Conservation (phyloP, 2,888 invertebrate genomes). For the Drosophila macrospina region DNA sequence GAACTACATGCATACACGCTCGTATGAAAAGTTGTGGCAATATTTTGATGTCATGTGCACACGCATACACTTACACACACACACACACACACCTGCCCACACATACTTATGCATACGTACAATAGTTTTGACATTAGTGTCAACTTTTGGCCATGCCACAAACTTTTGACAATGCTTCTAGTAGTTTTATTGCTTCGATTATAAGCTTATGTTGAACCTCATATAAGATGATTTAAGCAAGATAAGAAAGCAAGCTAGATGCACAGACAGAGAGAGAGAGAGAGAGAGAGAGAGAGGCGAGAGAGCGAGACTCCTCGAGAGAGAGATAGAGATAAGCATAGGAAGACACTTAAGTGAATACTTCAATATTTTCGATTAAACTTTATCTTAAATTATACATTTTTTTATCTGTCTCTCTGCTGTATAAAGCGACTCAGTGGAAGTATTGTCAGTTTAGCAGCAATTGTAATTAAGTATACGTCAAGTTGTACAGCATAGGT, state of each 20-base stretch:
- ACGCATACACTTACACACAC: constrained; percentile 5
- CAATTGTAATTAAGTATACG: constrained; percentile 61
- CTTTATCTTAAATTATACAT: no score
- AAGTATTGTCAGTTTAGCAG: background rate
- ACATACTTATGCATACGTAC: background rate
- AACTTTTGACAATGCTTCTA: constrained; percentile 15
- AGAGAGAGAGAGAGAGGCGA: no score
- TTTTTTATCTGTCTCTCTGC: background rate
- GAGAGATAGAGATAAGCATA: no score
- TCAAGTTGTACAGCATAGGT: constrained; percentile 21
- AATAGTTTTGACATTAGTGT: constrained; percentile 4
- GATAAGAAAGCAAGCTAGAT: background rate
- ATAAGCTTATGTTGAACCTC: constrained; percentile 1
- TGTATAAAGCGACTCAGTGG: no score
- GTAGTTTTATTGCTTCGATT: constrained; percentile 14
- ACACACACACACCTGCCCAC: background rate
- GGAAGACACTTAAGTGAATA: no score
- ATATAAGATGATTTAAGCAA: background rate
- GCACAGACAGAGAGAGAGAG: no score
- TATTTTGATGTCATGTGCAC: constrained; percentile 33
- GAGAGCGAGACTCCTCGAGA: no score
- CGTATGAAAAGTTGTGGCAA: constrained; percentile 10
- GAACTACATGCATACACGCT: constrained; percentile 1
- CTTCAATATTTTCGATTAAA: no score
- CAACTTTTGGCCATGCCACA: constrained; percentile 8